phyloP scores from a whole-genome alignment of 2,888 invertebrate species.

The Parthenolecanium corni region DNA sequence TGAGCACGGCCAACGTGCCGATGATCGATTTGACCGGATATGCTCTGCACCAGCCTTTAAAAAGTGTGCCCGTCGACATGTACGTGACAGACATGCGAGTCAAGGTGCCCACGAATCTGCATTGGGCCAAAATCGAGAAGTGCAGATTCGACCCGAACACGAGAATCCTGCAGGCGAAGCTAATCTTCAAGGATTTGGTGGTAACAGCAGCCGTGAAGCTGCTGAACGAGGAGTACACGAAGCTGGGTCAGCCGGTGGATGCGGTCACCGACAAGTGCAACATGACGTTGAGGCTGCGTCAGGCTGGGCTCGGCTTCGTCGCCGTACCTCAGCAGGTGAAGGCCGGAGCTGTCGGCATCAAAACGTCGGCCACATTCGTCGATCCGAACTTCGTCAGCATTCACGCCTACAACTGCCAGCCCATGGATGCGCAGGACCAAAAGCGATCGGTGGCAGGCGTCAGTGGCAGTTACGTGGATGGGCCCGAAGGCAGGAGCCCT shows the following conservation, averaged over 20 bases:
- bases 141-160: slow-evolving; percentile 64
- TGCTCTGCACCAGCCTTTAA: slow-evolving; percentile 51
- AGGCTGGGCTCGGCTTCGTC: slow-evolving; percentile 61
- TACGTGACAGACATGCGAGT: slow-evolving; percentile 58
- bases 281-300: slow-evolving; percentile 56
- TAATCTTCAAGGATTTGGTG: slow-evolving; percentile 66
- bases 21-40: slow-evolving; percentile 41
- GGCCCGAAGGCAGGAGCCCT: slow-evolving; percentile 11
- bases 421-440: slow-evolving; percentile 26
- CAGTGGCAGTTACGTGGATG: slow-evolving; percentile 9
- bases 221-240: slow-evolving; percentile 33
- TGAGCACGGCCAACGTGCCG: slow-evolving; percentile 16
- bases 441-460: slow-evolving; percentile 16
- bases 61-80: slow-evolving; percentile 54
- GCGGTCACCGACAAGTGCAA: slow-evolving; percentile 50
- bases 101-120: slow-evolving; percentile 46
- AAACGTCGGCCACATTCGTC: slow-evolving; percentile 52
- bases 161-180: slow-evolving; percentile 60
- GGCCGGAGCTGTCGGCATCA: slow-evolving; percentile 29
- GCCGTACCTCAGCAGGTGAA: slow-evolving; percentile 40
- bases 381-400: slow-evolving; percentile 77
- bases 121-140: slow-evolving; percentile 49
- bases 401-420: slow-evolving; percentile 65
- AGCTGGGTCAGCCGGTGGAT: slow-evolving; percentile 26
- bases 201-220: slow-evolving; percentile 51